Evolutionary conservation across 1,140 invertebrate species (phyloP).

Genomic region (Nasonia vitripennis): DNA sequence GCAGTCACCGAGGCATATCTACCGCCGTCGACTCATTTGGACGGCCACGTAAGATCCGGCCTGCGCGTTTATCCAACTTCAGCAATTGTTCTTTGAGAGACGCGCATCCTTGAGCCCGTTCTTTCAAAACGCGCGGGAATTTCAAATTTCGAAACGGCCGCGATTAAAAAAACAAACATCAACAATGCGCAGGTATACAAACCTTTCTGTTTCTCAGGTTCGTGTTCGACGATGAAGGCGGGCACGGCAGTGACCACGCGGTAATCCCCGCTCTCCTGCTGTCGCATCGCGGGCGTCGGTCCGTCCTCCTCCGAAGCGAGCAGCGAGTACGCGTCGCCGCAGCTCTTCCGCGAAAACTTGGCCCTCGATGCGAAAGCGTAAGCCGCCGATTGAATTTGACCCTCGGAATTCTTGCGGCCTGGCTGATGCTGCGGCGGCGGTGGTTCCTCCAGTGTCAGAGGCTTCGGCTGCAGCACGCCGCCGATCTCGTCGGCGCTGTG

Average conservation of each 20-base stretch:
- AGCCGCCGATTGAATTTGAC: conserved; percentile 46
- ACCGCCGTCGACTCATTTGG: background rate
- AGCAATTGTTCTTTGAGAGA: no score
- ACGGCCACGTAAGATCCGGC: no score
- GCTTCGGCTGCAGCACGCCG: conserved; percentile 52
- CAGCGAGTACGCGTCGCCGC: conserved; percentile 67
- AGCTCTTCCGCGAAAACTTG: conserved; percentile 69
- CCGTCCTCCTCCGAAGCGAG: conserved; percentile 62
- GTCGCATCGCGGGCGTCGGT: conserved; percentile 53
- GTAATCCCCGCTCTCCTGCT: conserved; percentile 64
- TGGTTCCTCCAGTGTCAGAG: conserved; percentile 61
- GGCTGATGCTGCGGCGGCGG: conserved; percentile 51
- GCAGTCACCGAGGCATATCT: conserved; percentile 4
- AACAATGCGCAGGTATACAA: background rate
- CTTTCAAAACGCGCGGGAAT: no score
- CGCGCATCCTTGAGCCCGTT: no score
- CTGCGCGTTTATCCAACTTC: no score
- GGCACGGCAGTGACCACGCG: conserved; percentile 77
- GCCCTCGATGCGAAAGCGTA: conserved; percentile 56
- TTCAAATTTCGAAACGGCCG: background rate
- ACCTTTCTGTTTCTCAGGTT: conserved; percentile 71
- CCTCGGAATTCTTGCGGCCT: conserved; percentile 59
- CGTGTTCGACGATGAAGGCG: conserved; percentile 76
- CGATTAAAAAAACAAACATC: no score
- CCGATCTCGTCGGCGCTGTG: conserved; percentile 70